Percentiles rank a stretch among this genome's conserved stretches.
Evolutionary conservation across 1,140 invertebrate genomes (phyloP).

Genomic region (Cydia splendana): DNA sequence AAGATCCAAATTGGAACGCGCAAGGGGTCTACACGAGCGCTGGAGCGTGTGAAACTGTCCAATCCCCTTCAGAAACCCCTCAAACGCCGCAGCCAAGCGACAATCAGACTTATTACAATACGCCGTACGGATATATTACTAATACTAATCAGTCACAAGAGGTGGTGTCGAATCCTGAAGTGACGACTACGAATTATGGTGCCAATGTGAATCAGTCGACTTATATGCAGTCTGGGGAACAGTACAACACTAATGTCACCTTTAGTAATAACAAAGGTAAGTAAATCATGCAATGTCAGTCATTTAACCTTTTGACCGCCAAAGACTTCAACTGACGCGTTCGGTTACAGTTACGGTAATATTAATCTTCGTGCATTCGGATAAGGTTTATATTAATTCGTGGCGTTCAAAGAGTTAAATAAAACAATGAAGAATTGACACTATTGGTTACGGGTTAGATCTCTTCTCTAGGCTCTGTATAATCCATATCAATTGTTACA

Average conservation of each 20-base stretch:
- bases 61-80: constrained; percentile 77
- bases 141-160: constrained; percentile 57
- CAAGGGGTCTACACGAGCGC: constrained; percentile 64
- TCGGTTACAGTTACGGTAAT: too few relatives aligned
- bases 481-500: too few relatives aligned
- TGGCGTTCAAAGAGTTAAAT: too few relatives aligned
- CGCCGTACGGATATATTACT: constrained; percentile 78
- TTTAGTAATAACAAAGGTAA: constrained; percentile 69
- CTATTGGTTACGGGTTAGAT: too few relatives aligned
- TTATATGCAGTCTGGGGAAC: constrained; percentile 64
- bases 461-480: too few relatives aligned
- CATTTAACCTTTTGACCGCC: not conserved
- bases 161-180: constrained; percentile 41
- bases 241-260: constrained; percentile 54
- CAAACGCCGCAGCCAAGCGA: constrained; percentile 50
- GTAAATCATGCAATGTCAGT: constrained; percentile 36
- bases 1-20: constrained; percentile 54
- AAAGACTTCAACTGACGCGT: too few relatives aligned
- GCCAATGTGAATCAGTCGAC: constrained; percentile 62
- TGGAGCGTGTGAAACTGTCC: constrained; percentile 63
- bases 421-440: too few relatives aligned
- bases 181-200: constrained; percentile 53
- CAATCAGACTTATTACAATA: constrained; percentile 75
- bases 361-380: too few relatives aligned
- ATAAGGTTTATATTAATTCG: too few relatives aligned